Percentiles rank a stretch among this genome's conserved stretches.
phyloP scores from a whole-genome alignment of 2,797 vertebrate species.

The Eulemur albifrons region DNA sequence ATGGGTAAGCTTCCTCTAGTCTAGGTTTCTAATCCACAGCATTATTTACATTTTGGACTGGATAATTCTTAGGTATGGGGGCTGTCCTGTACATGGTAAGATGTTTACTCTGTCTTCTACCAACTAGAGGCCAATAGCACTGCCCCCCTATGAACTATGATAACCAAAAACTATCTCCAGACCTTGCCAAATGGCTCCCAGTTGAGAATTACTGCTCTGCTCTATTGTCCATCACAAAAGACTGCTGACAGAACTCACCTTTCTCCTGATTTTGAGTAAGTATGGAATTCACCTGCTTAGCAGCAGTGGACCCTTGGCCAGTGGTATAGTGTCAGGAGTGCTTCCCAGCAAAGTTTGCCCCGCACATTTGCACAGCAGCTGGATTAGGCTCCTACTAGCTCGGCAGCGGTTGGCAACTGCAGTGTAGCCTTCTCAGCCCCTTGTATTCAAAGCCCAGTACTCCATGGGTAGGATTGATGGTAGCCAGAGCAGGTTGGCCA shows the following conservation, averaged over 20 bases:
- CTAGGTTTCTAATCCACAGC: background rate
- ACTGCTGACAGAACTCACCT: background rate
- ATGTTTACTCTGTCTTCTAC: background rate
- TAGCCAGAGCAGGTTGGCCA: background rate
- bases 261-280: slow-evolving; percentile 37
- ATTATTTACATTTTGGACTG: background rate
- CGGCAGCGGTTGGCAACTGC: background rate
- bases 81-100: background rate
- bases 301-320: background rate
- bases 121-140: background rate
- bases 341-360: background rate
- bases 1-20: background rate
- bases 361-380: background rate
- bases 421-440: too few relatives aligned
- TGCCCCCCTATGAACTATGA: background rate
- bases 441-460: background rate
- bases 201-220: background rate
- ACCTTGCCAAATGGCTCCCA: background rate
- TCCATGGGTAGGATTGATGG: background rate
- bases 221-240: background rate
- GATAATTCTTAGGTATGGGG: background rate
- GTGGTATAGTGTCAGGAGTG: background rate
- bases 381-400: background rate
- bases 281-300: background rate
- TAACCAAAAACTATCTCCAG: background rate